Base-by-base conservation (phyloP, 1,140 invertebrate genomes). In the Caenorhabditis inopinata region DNA sequence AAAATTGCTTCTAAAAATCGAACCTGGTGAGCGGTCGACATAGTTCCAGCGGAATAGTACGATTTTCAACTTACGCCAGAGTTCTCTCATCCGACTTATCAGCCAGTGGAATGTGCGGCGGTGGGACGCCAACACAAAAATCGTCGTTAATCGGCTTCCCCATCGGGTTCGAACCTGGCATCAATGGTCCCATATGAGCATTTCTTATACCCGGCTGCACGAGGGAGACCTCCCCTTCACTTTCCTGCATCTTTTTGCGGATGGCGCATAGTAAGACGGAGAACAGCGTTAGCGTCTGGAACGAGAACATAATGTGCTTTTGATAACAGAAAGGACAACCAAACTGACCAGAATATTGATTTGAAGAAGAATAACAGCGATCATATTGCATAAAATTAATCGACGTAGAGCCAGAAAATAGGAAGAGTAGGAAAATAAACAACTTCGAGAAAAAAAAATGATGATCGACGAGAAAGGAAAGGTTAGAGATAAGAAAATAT, bases 51-150 rank as follows among this genome's bases (percentile, higher is more conserved):
- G n/a, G 38, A 42, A 42, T 14, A 42, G 14, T 42, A 42, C 5
- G 38, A 42, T 7, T 1, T 21, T 21, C 11, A 14, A 14, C 58
- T 38, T 14, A 68, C 58, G 58, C 58, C 32, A 68, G 21, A 6
- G 58, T 68, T 38, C 58, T 68, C 58, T 68, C 58, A 68, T 68
- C 58, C 0, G 58, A 68, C n/a, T 68, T 68, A 38, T 68, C 58
- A 29, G 58, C 58, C 18, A 68, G n/a, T 23, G 58, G 58, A 29
- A 68, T 68, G 16, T 68, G 58, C 11, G 58, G 58, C 3, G 58
- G 58, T 68, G 58, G 32, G 2, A 68, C 32, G 5, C 58, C 58
- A 16, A 68, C 58, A 29, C 32, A 42, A 21, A 68, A 68, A 29
- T 68, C 58, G n/a, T 68, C 58, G n/a, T 68, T 68, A 29, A 9